Evolutionary conservation across 30 jellyfish, hydroid and myxozoan genomes (phyloP).

Genomic region (Calvadosia cruxmelitensis): DNA sequence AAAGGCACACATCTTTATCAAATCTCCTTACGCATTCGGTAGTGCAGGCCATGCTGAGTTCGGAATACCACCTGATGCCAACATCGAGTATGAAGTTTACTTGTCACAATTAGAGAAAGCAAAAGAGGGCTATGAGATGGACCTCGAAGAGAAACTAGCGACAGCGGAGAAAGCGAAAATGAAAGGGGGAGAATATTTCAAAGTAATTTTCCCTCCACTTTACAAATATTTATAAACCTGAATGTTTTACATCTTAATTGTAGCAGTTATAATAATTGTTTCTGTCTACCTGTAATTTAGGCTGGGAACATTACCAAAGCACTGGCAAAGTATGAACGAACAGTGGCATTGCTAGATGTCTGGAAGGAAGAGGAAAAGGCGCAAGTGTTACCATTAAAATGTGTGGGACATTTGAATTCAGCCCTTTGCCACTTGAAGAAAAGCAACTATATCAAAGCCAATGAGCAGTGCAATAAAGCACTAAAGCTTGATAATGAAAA

Average conservation of each 20-base stretch:
- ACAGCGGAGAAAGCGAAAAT: conserved; percentile 45
- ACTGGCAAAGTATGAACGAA: conserved; percentile 37
- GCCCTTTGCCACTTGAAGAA: conserved; percentile 73
- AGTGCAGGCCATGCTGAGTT: conserved; percentile 46
- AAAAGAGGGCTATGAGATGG: conserved; percentile 75
- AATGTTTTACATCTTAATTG: not conserved
- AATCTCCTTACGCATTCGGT: conserved; percentile 53
- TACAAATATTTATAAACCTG: not conserved
- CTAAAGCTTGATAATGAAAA: conserved; percentile 41
- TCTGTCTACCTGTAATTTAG: conserved; percentile 1
- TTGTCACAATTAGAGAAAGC: conserved; percentile 61
- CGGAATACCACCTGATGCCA: conserved; percentile 68
- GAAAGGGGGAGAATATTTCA: not conserved
- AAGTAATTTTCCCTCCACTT: not conserved
- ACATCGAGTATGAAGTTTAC: conserved; percentile 58
- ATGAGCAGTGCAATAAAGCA: conserved; percentile 37
- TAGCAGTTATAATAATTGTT: not conserved
- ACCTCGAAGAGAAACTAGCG: conserved; percentile 48
- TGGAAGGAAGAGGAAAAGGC: conserved; percentile 50
- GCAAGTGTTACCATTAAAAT: conserved; percentile 24
- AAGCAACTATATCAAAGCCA: conserved; percentile 33
- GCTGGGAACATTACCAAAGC: conserved; percentile 43
- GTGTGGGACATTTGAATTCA: conserved; percentile 49
- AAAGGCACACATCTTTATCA: conserved; percentile 31
- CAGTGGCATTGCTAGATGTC: conserved; percentile 28